phyloP scores from a whole-genome alignment of 2,113 vertebrate genomes.

The Solea senegalensis region DNA sequence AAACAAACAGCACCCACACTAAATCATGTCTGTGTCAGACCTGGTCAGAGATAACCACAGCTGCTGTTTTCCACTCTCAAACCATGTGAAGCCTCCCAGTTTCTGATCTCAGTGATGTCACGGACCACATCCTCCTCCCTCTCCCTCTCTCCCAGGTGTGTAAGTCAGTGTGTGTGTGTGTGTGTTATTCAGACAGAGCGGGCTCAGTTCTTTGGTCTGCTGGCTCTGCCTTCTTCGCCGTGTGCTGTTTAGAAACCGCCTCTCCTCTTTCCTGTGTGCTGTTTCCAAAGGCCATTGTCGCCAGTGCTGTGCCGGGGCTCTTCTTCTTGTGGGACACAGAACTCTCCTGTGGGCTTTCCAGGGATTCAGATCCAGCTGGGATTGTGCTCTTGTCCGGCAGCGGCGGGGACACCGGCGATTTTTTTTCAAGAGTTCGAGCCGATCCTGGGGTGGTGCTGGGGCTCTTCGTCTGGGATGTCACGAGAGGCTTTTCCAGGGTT shows the following conservation, averaged over 20 bases:
- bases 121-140: slow-evolving; percentile 9
- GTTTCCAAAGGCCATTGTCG: slow-evolving; percentile 33
- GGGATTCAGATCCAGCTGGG: slow-evolving; percentile 10
- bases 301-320: background rate
- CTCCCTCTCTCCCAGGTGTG: slow-evolving; percentile 40
- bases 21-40: too few relatives aligned
- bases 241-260: slow-evolving; percentile 67
- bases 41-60: too few relatives aligned
- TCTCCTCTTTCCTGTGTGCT: slow-evolving; percentile 56
- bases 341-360: slow-evolving; percentile 6
- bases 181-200: slow-evolving; percentile 62
- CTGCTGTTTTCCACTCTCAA: too few relatives aligned
- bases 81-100: background rate
- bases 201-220: slow-evolving; percentile 82
- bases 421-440: slow-evolving; percentile 42
- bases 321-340: slow-evolving; percentile 30
- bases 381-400: slow-evolving; percentile 42
- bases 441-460: slow-evolving; percentile 4
- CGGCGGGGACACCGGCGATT: slow-evolving; percentile 23
- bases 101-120: slow-evolving; percentile 34
- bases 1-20: too few relatives aligned
- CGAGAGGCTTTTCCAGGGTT: slow-evolving; percentile 15
- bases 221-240: slow-evolving; percentile 57
- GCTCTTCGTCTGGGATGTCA: slow-evolving; percentile 27
- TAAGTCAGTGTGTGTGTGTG: slow-evolving; percentile 14